Evolutionary conservation across 2,113 vertebrate genomes (phyloP).

Genomic region (Prionailurus viverrinus): DNA sequence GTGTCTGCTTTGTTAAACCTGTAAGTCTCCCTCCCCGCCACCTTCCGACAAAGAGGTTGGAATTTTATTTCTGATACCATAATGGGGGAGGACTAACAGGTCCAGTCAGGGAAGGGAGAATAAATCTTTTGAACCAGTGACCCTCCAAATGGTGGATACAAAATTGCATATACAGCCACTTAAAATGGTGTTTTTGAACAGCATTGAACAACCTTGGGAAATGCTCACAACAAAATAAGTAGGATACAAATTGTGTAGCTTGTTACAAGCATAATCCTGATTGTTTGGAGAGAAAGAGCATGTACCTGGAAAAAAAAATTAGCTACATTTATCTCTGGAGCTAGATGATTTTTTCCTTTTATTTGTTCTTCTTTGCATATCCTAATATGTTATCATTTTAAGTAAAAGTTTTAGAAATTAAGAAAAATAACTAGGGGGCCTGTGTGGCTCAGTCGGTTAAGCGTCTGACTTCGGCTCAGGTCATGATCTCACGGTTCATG

Average conservation of each 20-base stretch:
- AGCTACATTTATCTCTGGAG: background rate
- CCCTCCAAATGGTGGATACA: background rate
- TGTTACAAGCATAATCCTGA: background rate
- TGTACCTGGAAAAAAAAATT: background rate
- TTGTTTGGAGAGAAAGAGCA: background rate
- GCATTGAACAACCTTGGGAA: background rate
- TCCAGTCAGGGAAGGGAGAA: background rate
- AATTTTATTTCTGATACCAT: background rate
- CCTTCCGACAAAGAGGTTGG: background rate
- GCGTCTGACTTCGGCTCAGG: too few relatives aligned
- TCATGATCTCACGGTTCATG: too few relatives aligned
- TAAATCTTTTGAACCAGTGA: background rate
- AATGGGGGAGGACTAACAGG: background rate
- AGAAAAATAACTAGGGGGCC: background rate
- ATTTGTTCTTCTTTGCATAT: background rate
- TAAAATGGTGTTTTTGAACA: background rate
- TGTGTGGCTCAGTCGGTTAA: too few relatives aligned
- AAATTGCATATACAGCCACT: background rate
- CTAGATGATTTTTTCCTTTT: background rate
- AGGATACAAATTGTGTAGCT: background rate
- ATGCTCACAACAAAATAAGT: background rate
- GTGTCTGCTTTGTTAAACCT: background rate
- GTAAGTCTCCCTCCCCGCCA: background rate
- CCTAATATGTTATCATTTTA: background rate
- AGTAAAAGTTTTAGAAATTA: conserved; percentile 23